These are phyloP conservation scores for Epinephelus fuscoguttatus DNA, from an alignment of 2,113 vertebrate species.

Conservation along the genomic window DNA sequence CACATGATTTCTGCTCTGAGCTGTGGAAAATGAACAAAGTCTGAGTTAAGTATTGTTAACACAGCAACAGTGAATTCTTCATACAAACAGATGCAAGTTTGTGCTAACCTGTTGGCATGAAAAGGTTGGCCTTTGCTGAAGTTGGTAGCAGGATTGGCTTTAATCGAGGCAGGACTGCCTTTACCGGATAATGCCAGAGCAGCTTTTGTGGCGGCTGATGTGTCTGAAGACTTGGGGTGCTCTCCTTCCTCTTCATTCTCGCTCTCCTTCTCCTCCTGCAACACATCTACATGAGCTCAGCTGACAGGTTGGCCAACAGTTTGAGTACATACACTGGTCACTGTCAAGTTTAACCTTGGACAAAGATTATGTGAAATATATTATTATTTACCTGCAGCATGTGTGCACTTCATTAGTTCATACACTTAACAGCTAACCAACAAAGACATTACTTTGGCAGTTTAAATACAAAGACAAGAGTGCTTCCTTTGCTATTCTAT, in stretches of 20 bases:
- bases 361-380: background rate
- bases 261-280: conserved; percentile 92
- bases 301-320: conserved; percentile 47
- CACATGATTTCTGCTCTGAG: conserved; percentile 86
- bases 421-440: background rate
- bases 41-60: conserved; percentile 14
- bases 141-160: conserved; percentile 43
- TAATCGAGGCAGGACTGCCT: conserved; percentile 34
- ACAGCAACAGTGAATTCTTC: background rate
- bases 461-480: too few relatives aligned
- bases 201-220: conserved; percentile 66
- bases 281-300: conserved; percentile 71
- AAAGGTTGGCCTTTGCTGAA: conserved; percentile 46
- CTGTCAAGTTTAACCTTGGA: background rate
- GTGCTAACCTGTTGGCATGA: conserved; percentile 56
- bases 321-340: conserved; percentile 7
- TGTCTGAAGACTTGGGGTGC: conserved; percentile 73
- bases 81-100: background rate
- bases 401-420: background rate
- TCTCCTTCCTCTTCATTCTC: conserved; percentile 90
- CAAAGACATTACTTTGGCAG: too few relatives aligned
- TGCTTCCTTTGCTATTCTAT: too few relatives aligned
- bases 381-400: background rate
- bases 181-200: conserved; percentile 42
- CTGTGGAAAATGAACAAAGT: conserved; percentile 53